Percentiles rank a stretch among this genome's conserved stretches.
phyloP scores from a whole-genome alignment of 2,888 invertebrate species.

The Mythimna impura region DNA sequence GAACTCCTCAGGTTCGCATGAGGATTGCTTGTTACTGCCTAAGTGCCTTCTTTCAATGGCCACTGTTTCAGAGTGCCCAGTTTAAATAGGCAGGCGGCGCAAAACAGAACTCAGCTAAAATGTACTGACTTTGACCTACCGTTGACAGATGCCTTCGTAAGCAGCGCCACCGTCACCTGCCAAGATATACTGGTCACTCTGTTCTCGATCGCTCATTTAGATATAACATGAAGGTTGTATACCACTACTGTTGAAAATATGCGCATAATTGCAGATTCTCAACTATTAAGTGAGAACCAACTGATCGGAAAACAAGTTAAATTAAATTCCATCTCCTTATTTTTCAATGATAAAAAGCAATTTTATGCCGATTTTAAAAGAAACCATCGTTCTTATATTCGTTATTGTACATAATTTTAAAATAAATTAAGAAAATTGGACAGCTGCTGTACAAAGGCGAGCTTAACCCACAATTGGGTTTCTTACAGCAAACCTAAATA shows the following conservation, averaged over 20 bases:
- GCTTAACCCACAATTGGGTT: no score
- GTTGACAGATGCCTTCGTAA: conserved; percentile 5
- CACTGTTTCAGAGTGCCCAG: conserved; percentile 2
- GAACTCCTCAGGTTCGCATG: conserved; percentile 24
- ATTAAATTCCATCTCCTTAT: conserved; percentile 21
- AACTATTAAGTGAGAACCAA: conserved; percentile 25
- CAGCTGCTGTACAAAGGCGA: no score
- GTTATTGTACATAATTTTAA: no score
- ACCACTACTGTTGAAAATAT: conserved; percentile 32
- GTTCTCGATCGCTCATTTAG: conserved; percentile 34
- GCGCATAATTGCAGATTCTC: conserved; percentile 45
- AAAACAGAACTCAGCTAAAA: neutral
- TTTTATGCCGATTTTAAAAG: conserved; percentile 43
- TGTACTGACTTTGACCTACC: conserved; percentile 4
- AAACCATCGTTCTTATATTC: conserved; percentile 4
- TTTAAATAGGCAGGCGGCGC: conserved; percentile 1
- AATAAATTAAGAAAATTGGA: no score
- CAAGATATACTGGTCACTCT: conserved; percentile 14
- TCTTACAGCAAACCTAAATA: no score
- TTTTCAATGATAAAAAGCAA: conserved; percentile 30
- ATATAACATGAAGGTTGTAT: conserved; percentile 31
- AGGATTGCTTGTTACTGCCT: conserved; percentile 25
- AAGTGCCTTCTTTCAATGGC: conserved; percentile 33
- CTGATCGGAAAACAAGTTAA: conserved; percentile 43
- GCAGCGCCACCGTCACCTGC: neutral